phyloP scores from a whole-genome alignment of 2,888 invertebrate species.

The Volucella inflata region DNA sequence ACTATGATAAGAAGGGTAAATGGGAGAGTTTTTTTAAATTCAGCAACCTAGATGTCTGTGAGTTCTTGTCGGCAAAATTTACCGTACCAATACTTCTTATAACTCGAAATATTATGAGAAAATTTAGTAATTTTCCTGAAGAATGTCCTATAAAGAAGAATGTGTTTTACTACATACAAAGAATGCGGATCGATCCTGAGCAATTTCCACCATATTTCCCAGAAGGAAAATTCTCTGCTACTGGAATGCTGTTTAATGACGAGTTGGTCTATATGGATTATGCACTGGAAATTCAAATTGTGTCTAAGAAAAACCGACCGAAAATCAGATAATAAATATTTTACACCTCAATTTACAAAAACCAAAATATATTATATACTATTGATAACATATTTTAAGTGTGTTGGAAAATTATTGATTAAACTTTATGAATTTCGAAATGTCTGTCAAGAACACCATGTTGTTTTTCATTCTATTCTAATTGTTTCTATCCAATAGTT shows the following conservation, averaged over 20 bases:
- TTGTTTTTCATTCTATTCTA: too few relatives aligned
- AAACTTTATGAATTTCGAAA: too few relatives aligned
- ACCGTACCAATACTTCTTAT: slow-evolving; percentile 37
- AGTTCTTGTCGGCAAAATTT: slow-evolving; percentile 49
- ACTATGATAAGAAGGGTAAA: slow-evolving; percentile 11
- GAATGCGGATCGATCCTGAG: slow-evolving; percentile 56
- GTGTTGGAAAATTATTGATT: too few relatives aligned
- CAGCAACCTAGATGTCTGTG: slow-evolving; percentile 47
- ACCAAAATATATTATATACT: too few relatives aligned
- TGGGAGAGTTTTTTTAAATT: slow-evolving; percentile 54
- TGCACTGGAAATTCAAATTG: slow-evolving; percentile 9
- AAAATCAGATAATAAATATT: too few relatives aligned
- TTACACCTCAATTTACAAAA: too few relatives aligned
- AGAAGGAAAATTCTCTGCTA: slow-evolving; percentile 42
- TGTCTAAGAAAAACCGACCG: slow-evolving; percentile 20
- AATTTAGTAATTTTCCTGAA: slow-evolving; percentile 58
- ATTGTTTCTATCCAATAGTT: too few relatives aligned
- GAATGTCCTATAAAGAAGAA: slow-evolving; percentile 51
- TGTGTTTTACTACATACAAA: slow-evolving; percentile 35
- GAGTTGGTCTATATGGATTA: slow-evolving; percentile 17
- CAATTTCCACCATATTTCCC: slow-evolving; percentile 58
- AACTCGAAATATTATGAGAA: slow-evolving; percentile 49
- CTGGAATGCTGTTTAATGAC: slow-evolving; percentile 19
- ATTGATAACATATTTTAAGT: too few relatives aligned
- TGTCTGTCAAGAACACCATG: too few relatives aligned